Evolutionary conservation across 2,797 vertebrate species (phyloP).

Genomic region (Sebastolobus altivelis): DNA sequence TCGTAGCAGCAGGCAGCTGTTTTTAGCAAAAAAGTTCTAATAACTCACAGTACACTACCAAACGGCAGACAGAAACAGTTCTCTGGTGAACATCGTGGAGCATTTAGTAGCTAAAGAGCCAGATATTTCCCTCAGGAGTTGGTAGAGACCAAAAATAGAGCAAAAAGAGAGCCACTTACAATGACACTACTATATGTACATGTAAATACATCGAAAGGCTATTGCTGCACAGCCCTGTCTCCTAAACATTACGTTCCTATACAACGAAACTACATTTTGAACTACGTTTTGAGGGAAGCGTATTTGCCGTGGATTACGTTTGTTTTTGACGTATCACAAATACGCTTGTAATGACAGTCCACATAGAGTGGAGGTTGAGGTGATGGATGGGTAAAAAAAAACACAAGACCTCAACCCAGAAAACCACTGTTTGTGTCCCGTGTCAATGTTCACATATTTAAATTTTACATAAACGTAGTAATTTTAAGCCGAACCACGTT

Average conservation of each 20-base stretch:
- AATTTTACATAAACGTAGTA: no score
- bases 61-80: background rate
- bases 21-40: background rate
- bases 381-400: no score
- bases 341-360: no score
- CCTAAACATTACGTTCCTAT: background rate
- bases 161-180: background rate
- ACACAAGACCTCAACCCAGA: no score
- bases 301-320: background rate
- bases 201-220: background rate
- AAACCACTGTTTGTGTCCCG: no score
- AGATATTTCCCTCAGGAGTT: background rate
- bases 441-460: no score
- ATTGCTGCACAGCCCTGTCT: background rate
- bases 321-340: background rate
- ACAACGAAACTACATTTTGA: background rate
- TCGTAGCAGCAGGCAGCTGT: background rate
- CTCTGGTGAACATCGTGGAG: background rate
- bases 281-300: background rate
- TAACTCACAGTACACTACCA: background rate
- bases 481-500: no score
- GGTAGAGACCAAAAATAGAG: background rate
- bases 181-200: background rate
- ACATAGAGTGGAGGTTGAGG: no score
- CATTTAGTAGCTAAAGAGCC: background rate